A percentile compares a stretch with the other conserved stretches of the same genome.
Conservation (phyloP, 2,113 vertebrate genomes). For the Grammomys dolichurus region DNA sequence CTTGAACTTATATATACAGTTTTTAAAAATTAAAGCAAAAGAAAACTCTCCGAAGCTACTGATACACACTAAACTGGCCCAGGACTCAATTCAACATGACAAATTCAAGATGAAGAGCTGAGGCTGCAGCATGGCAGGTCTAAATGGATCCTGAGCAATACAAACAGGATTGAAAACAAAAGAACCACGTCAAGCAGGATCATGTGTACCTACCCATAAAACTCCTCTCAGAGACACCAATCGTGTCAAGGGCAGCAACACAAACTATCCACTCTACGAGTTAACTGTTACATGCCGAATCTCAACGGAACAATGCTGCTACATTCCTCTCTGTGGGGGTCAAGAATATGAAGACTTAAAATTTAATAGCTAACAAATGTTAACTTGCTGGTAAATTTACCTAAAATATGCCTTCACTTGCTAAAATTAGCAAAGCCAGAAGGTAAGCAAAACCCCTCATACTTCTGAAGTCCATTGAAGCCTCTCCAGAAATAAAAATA, state of each 20-base stretch:
- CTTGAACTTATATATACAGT: background rate
- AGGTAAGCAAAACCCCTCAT: background rate
- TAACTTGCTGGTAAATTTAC: background rate
- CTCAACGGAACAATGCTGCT: background rate
- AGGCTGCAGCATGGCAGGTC: background rate
- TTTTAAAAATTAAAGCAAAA: background rate
- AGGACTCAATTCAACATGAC: background rate
- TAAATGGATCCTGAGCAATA: background rate
- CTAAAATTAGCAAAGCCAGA: conserved; percentile 30
- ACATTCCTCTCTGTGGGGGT: no score
- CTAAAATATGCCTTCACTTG: conserved; percentile 8
- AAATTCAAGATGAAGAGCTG: background rate
- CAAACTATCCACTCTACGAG: background rate
- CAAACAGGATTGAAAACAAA: background rate
- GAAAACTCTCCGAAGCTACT: background rate
- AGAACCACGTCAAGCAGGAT: background rate
- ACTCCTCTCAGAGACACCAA: background rate
- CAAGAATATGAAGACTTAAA: conserved; percentile 10
- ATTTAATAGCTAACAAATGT: background rate
- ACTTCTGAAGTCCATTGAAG: background rate
- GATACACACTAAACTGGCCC: background rate
- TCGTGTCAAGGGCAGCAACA: no score
- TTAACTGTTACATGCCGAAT: background rate
- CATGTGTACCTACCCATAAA: background rate
- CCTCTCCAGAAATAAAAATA: conserved; percentile 1